Evolutionary conservation across 2,888 invertebrate species (phyloP).

Genomic region (Branchinecta sandiegonensis): DNA sequence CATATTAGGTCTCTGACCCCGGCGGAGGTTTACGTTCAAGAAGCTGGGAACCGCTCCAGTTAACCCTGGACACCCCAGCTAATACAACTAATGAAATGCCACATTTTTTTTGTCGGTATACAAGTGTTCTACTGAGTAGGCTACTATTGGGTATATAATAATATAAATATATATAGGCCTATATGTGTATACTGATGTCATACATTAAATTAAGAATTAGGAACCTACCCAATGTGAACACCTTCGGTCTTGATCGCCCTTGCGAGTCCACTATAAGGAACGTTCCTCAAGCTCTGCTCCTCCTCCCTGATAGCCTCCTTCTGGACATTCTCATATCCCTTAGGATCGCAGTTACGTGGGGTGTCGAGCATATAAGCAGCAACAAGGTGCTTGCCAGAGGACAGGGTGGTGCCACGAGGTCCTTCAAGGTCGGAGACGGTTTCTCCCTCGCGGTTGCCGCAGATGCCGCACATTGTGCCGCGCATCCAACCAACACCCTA

Average conservation of each 20-base stretch:
- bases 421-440: constrained; percentile 21
- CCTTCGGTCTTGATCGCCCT: constrained; percentile 3
- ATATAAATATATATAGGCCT: too few relatives aligned
- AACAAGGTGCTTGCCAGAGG: constrained; percentile 21
- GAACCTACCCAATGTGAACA: constrained; percentile 1
- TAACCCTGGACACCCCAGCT: too few relatives aligned
- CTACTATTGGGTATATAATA: too few relatives aligned
- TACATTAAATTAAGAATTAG: too few relatives aligned
- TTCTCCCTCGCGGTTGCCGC: constrained; percentile 22
- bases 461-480: constrained; percentile 23
- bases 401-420: constrained; percentile 21
- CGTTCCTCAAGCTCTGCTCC: neutral
- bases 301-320: neutral
- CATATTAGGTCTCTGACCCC: too few relatives aligned
- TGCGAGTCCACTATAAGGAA: constrained; percentile 1
- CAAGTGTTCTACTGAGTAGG: too few relatives aligned
- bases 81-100: too few relatives aligned
- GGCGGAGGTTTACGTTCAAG: too few relatives aligned
- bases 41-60: too few relatives aligned
- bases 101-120: too few relatives aligned
- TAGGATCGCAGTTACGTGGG: constrained; percentile 19
- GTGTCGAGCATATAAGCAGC: constrained; percentile 21
- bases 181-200: too few relatives aligned
- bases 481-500: constrained; percentile 21
- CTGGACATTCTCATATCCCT: neutral